These are phyloP conservation scores for Apamea epomidion DNA, from an alignment of 2,888 invertebrate species.

Conservation along the genomic window DNA sequence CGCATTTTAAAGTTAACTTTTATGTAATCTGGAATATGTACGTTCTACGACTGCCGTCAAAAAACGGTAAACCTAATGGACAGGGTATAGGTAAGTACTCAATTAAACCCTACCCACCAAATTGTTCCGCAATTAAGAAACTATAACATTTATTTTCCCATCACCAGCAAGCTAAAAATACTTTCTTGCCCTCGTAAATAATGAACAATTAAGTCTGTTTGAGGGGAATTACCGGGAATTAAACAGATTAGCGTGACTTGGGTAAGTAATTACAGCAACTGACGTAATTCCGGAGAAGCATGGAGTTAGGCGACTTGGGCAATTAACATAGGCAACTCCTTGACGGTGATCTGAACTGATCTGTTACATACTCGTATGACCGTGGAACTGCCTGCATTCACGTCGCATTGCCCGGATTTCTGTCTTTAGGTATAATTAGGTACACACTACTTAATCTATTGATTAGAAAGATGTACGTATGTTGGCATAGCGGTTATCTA, in stretches of 20 bases:
- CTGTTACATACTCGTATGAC: background rate
- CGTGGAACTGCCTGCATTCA: background rate
- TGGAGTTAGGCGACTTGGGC: slow-evolving; percentile 56
- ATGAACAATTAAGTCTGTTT: slow-evolving; percentile 56
- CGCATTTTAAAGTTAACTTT: no score
- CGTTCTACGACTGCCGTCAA: no score
- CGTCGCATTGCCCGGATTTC: background rate
- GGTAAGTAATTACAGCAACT: slow-evolving; percentile 62
- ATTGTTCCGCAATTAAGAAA: slow-evolving; percentile 10
- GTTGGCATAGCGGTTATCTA: background rate
- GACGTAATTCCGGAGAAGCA: slow-evolving; percentile 48
- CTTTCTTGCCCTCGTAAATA: slow-evolving; percentile 21
- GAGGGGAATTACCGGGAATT: slow-evolving; percentile 45
- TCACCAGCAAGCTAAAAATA: background rate
- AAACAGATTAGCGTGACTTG: slow-evolving; percentile 67
- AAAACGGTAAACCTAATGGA: no score
- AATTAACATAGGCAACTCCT: slow-evolving; percentile 63
- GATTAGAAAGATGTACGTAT: background rate
- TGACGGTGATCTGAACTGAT: slow-evolving; percentile 15
- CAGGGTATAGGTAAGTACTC: background rate
- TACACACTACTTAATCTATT: background rate
- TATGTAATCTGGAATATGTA: no score
- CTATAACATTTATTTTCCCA: slow-evolving; percentile 13
- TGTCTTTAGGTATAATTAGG: background rate
- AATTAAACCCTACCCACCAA: background rate